Base-by-base conservation (phyloP, 2,113 vertebrate species). In the Mohoua ochrocephala region DNA sequence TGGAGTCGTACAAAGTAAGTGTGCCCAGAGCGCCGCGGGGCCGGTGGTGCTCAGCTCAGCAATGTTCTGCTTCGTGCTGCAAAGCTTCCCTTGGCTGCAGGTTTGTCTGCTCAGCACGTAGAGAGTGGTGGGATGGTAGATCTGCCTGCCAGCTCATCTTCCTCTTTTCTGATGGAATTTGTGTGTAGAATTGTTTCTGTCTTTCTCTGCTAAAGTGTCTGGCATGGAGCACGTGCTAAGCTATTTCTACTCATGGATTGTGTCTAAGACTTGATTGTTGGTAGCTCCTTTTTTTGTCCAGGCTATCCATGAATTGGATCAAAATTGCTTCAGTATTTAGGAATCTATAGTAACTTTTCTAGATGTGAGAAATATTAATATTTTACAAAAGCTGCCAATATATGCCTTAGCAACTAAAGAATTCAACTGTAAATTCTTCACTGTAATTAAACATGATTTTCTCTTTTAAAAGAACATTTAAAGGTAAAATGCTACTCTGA, bases 1-100 rank as follows among this genome's bases (percentile, higher is more conserved):
- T 99, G 98, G 99, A 99, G 86, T 98, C 98, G 0, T 97, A 98
- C 93, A 99, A 99, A 98, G 98, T 99, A 97, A 91, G 97, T 96
- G 80, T 39, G 23, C 31, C 23, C 26, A 11, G 56, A 70, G 30
- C 0, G 1, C 30, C 35, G 41, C 18, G 3, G 15, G 1, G 5
- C 15, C 0, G 1, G 14, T 15, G 57, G 50, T 47, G 59, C 64
- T 26, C 30, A 15, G 64, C n/a, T 3, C 1, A 1, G n/a, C 16
- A 15, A 2, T 4, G 8, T 11, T 49, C 31, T 56, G 52, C 12
- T 60, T 19, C 3, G 0, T 41, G 84, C 21, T 73, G 50, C 69
- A 44, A 6, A 35, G 65, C 26, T 14, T 15, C 23, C 57, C 79
- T 39, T 26, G 16, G 2, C 27, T 2, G 6, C 78, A 33, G 57